Evolutionary conservation across 2,888 invertebrate genomes (phyloP).

Genomic region (Pseudoips prasinana): DNA sequence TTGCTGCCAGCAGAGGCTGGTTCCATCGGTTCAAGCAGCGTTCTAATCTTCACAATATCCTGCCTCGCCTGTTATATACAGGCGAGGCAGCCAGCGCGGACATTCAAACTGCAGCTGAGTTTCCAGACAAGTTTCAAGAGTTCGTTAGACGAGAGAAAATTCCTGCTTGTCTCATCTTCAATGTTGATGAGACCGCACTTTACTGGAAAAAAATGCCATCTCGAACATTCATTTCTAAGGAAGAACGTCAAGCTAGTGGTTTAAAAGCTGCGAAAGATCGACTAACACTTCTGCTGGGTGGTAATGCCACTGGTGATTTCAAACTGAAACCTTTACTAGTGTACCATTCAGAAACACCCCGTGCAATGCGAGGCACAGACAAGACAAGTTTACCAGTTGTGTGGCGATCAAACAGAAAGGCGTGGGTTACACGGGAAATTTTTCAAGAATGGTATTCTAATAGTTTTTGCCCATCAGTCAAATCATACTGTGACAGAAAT

Average conservation of each 20-base stretch:
- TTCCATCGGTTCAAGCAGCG: too few relatives aligned
- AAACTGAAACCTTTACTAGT: slow-evolving; percentile 38
- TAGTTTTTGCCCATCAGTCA: slow-evolving; percentile 25
- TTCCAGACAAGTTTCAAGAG: too few relatives aligned
- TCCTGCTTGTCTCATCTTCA: too few relatives aligned
- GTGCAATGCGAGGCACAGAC: slow-evolving; percentile 31
- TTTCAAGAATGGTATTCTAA: slow-evolving; percentile 31
- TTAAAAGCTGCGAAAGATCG: slow-evolving; percentile 39
- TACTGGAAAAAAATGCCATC: slow-evolving; percentile 26
- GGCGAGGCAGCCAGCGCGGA: too few relatives aligned
- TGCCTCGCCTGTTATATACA: too few relatives aligned
- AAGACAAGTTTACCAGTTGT: slow-evolving; percentile 41
- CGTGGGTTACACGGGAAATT: slow-evolving; percentile 31
- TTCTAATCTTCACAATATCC: too few relatives aligned
- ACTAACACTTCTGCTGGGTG: slow-evolving; percentile 35
- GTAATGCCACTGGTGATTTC: slow-evolving; percentile 36
- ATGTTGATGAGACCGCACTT: slow-evolving; percentile 21
- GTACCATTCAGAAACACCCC: slow-evolving; percentile 23
- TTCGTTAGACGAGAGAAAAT: too few relatives aligned
- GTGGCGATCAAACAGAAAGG: slow-evolving; percentile 42
- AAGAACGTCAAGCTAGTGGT: slow-evolving; percentile 17
- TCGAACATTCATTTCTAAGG: slow-evolving; percentile 13
- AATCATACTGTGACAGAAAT: slow-evolving; percentile 22
- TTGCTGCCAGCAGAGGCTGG: too few relatives aligned
- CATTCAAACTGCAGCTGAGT: too few relatives aligned